phyloP scores from a whole-genome alignment of 35 echinoderm and acorn worm genomes.

The Strongylocentrotus purpuratus region DNA sequence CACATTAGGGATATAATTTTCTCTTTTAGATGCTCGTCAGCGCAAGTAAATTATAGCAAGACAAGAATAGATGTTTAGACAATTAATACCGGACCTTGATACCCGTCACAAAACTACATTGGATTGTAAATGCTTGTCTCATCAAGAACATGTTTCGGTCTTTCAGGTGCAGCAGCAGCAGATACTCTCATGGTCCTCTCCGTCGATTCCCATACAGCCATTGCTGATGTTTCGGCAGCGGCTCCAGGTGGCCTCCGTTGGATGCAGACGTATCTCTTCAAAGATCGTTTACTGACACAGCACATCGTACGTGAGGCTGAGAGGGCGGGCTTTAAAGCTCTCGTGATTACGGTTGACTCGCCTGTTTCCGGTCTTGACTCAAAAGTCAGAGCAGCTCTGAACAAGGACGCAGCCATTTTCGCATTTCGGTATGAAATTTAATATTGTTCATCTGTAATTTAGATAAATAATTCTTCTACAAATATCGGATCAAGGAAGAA shows the following conservation, averaged over 20 bases:
- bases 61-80: too few relatives aligned
- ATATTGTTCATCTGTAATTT: background rate
- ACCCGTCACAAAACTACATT: too few relatives aligned
- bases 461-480: too few relatives aligned
- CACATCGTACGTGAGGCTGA: background rate
- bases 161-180: background rate
- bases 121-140: background rate
- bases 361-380: background rate
- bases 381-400: background rate
- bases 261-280: background rate
- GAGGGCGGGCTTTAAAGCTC: conserved; percentile 8
- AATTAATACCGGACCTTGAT: too few relatives aligned
- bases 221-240: conserved; percentile 11
- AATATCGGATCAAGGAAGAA: too few relatives aligned
- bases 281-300: background rate
- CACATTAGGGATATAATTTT: too few relatives aligned
- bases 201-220: background rate
- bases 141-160: background rate
- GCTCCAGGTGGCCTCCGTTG: background rate
- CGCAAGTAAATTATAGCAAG: too few relatives aligned
- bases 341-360: conserved; percentile 1
- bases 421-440: background rate
- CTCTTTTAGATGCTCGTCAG: too few relatives aligned
- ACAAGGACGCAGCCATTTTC: background rate
- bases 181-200: background rate